Evolutionary conservation across 2,113 vertebrate species (phyloP).

Genomic region (Ailurus styani): DNA sequence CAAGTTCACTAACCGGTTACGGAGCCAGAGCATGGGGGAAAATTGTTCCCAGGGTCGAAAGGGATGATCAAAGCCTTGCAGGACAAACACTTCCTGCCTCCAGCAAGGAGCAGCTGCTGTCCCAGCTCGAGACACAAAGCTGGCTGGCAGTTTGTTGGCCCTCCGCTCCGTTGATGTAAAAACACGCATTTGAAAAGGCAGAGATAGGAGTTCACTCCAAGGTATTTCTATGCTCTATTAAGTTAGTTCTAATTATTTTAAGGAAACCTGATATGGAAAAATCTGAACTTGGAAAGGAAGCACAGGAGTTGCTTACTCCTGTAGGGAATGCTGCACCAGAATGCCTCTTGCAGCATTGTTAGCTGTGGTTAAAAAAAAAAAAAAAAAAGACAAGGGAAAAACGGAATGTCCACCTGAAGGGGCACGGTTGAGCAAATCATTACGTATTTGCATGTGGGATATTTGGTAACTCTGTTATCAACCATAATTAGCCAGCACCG

Average conservation of each 20-base stretch:
- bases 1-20: conserved; percentile 9
- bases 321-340: neutral
- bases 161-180: neutral
- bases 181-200: neutral
- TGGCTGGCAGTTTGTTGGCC: neutral
- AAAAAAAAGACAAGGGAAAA: neutral
- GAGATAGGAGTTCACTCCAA: neutral
- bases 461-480: neutral
- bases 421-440: neutral
- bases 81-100: conserved; percentile 41
- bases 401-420: neutral
- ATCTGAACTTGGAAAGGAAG: neutral
- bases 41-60: neutral
- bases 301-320: neutral
- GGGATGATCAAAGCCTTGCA: conserved; percentile 24
- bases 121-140: neutral
- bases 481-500: neutral
- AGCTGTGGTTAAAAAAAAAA: neutral
- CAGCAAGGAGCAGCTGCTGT: neutral
- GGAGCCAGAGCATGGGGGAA: neutral
- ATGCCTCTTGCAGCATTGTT: neutral
- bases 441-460: neutral
- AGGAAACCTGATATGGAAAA: neutral
- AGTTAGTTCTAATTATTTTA: neutral
- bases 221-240: neutral